These are phyloP conservation scores for Mobula hypostoma DNA, from an alignment of 2,113 vertebrate species.

Conservation along the genomic window DNA sequence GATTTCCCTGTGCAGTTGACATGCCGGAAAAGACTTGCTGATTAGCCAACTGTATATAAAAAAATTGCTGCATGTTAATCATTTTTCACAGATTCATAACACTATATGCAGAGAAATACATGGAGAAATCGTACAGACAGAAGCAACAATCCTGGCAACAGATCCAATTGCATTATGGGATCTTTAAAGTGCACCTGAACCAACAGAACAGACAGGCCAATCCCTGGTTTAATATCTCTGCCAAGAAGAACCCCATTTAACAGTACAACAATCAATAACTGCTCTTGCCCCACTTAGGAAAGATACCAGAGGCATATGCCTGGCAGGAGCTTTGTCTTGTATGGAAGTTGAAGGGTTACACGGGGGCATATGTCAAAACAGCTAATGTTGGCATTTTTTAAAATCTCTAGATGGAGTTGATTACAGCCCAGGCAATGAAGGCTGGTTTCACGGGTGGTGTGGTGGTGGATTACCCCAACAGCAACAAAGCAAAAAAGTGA, in stretches of 20 bases:
- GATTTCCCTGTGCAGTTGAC: too few species aligned
- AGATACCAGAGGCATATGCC: neutral
- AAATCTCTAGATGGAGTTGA: slow-evolving; percentile 75
- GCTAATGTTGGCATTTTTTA: accelerated
- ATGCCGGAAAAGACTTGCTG: neutral
- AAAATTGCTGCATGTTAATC: too few species aligned
- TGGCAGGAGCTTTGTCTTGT: accelerated
- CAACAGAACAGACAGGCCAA: neutral
- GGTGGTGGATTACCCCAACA: slow-evolving; percentile 97
- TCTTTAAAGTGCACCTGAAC: neutral
- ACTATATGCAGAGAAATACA: too few species aligned
- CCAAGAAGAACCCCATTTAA: neutral
- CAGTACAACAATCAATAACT: neutral
- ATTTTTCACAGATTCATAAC: too few species aligned
- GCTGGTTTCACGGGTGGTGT: slow-evolving; percentile 89
- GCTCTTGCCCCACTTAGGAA: neutral
- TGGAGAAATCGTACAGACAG: neutral
- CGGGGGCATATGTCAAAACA: neutral
- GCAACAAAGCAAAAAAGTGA: slow-evolving; percentile 91
- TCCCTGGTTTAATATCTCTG: neutral
- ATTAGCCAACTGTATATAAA: too few species aligned
- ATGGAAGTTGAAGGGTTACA: accelerated
- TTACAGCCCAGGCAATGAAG: slow-evolving; percentile 82
- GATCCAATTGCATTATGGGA: neutral
- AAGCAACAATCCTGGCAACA: neutral